A percentile compares a stretch with the other conserved stretches of the same genome.
Conservation (phyloP, 2,113 vertebrate genomes). For the human (Homo sapiens) region DNA sequence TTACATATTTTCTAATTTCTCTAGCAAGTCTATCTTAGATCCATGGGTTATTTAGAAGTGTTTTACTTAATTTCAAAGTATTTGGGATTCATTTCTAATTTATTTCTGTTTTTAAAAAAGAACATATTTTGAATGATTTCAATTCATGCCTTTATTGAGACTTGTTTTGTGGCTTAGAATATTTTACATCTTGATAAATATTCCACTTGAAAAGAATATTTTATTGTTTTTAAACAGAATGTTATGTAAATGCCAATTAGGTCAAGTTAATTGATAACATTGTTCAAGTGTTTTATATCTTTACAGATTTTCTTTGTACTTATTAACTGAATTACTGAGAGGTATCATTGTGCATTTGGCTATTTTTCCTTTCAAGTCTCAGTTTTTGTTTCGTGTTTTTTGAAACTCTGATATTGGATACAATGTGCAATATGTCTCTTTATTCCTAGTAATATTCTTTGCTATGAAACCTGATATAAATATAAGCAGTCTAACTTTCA, state of each 20-base stretch:
- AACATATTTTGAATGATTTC: background rate
- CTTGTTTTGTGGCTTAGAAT: background rate
- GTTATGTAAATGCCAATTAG: background rate
- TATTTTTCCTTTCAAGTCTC: background rate
- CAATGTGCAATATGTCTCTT: background rate
- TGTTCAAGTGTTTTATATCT: background rate
- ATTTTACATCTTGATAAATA: background rate
- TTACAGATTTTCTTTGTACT: background rate
- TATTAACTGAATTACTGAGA: background rate
- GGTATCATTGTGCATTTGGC: background rate
- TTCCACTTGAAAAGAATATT: background rate
- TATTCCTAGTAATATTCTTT: background rate
- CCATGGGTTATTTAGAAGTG: background rate
- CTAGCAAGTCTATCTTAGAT: background rate
- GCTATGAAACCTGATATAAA: background rate
- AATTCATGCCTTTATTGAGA: background rate
- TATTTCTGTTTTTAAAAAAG: background rate
- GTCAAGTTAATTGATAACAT: background rate
- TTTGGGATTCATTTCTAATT: background rate
- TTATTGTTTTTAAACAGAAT: background rate
- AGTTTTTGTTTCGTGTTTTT: background rate
- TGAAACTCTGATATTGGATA: background rate
- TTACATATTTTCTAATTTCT: background rate
- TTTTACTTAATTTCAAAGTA: background rate
- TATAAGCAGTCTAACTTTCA: background rate